phyloP scores from a whole-genome alignment of 92 coral and sea anemone species.

The Plumapathes pennacea region DNA sequence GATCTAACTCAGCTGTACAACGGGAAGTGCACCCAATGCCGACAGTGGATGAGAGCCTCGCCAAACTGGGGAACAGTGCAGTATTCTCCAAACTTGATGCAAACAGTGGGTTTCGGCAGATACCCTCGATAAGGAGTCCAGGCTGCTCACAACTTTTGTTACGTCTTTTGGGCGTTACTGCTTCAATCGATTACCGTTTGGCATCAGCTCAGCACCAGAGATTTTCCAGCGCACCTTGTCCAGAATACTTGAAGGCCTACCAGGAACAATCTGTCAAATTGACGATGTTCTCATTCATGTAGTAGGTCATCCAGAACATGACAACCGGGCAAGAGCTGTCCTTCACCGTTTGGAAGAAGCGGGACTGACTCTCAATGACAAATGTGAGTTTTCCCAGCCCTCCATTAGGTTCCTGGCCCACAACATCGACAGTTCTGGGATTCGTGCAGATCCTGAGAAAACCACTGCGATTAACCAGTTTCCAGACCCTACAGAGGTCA shows the following conservation, averaged over 20 bases:
- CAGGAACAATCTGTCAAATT: constrained; percentile 29
- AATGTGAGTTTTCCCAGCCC: constrained; percentile 44
- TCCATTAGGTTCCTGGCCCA: constrained; percentile 52
- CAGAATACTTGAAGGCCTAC: constrained; percentile 25
- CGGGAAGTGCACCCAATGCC: constrained; percentile 60
- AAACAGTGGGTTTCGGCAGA: constrained; percentile 41
- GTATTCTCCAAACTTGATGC: constrained; percentile 47
- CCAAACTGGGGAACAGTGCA: constrained; percentile 41
- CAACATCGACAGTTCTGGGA: constrained; percentile 37
- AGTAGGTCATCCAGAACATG: constrained; percentile 37
- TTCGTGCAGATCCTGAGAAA: constrained; percentile 52
- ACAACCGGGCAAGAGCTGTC: constrained; percentile 33
- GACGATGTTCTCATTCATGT: constrained; percentile 65
- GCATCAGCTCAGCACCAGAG: constrained; percentile 26
- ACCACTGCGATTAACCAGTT: constrained; percentile 39
- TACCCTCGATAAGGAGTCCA: constrained; percentile 8
- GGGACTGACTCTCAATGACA: constrained; percentile 53
- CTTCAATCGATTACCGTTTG: constrained; percentile 27
- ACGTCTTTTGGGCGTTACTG: constrained; percentile 25
- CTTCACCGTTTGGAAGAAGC: constrained; percentile 34
- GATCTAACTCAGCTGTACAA: constrained; percentile 50
- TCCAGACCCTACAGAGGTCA: constrained; percentile 21
- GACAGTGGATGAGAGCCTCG: constrained; percentile 39
- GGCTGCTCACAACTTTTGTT: constrained; percentile 12
- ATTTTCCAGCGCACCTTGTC: constrained; percentile 44